Evolutionary conservation across 2,113 vertebrate species (phyloP), one percentile per base, ranked within the genome.

Genomic region (Puntigrus tetrazona): DNA sequence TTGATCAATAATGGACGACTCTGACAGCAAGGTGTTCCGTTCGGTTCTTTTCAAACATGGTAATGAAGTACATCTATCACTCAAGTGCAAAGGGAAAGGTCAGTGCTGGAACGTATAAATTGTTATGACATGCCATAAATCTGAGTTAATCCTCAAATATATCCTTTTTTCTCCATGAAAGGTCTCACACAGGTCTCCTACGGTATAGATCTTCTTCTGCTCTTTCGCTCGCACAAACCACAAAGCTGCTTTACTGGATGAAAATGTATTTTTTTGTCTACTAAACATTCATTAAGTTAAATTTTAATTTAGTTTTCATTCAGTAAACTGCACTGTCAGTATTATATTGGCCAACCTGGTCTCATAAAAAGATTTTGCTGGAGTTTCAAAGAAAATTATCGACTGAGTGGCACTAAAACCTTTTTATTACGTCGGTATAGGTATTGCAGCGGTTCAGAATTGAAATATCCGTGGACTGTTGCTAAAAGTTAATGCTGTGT

Each of bases 61-160:
- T 95, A 96, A 95, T 94, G 94, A 95, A 95, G 92, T 93, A 78
- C 91, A 95, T 95, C 94, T 93, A 94, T 96, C 94, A 96, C 90
- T 89, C 69, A 87, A 92, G 92, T 89, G 92, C 91, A 85, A 82
- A 72, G 87, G 89, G 91, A 96, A 96, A 96, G 95, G 95, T 95
- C 95, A 95, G 88, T 80, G 67, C 89, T 84, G 88, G 93, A 91
- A 91, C 88, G 90, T 91, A 92, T 93, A 94, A 95, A 90, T 91
- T 94, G 91, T 92, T 92, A 92, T 94, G 95, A 94, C 95, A 95
- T 89, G 91, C 93, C 94, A 95, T 96, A 95, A 96, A 96, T 96
- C 93, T 92, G 89, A 89, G 73, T 94, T 96, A 96, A 96, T 96
- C 87, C 87, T 92, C 94, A 89, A 91, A 95, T 95, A 96, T 86